Base-by-base conservation (phyloP, 2,797 vertebrate genomes). In the Clamator glandarius region DNA sequence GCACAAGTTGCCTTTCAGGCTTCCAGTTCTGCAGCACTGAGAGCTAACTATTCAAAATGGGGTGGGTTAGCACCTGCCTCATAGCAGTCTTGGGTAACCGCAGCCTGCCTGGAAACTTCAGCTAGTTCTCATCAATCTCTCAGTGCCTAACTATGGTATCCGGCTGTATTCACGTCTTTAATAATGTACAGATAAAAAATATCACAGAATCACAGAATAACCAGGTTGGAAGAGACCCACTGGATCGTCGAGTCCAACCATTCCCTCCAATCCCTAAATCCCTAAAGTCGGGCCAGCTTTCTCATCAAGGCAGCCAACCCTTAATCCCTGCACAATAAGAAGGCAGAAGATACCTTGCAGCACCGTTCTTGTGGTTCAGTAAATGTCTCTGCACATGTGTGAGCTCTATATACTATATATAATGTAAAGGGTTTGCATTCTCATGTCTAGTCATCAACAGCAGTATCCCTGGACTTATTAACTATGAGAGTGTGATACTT, bases 261-360 rank as follows among this genome's bases (percentile, higher is more conserved):
- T n/a, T n/a, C n/a, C n/a, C n/a, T n/a, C n/a, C n/a, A n/a, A n/a
- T n/a, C n/a, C n/a, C n/a, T n/a, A n/a, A n/a, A n/a, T n/a, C n/a
- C n/a, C n/a, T n/a, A n/a, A n/a, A 62, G 72, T 51, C 11, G 4
- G 72, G 69, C 29, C 76, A 73, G 76, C 42, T 75, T 78, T 50
- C 76, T 63, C 89, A 88, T 86, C 51, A 15, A 66, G 82, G 62
- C 91, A 96, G 77, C 62, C 89, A 19, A 79, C 73, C 92, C 41
- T 79, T 93, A 91, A 94, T 91, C 79, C 57, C 59, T 14, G 15
- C 78, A 67, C 87, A 92, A 87, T 67, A n/a, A 82, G 67, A 33
- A 79, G n/a, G 70, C 31, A 74, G 70, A 79, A 67, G 87, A 88
- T 26, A 51, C 51, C 89, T 89, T 57, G 93, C 82, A 96, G 94